These are phyloP conservation scores for Tetramorium parvispinum DNA, from an alignment of 1,140 invertebrate genomes.

Conservation along the genomic window DNA sequence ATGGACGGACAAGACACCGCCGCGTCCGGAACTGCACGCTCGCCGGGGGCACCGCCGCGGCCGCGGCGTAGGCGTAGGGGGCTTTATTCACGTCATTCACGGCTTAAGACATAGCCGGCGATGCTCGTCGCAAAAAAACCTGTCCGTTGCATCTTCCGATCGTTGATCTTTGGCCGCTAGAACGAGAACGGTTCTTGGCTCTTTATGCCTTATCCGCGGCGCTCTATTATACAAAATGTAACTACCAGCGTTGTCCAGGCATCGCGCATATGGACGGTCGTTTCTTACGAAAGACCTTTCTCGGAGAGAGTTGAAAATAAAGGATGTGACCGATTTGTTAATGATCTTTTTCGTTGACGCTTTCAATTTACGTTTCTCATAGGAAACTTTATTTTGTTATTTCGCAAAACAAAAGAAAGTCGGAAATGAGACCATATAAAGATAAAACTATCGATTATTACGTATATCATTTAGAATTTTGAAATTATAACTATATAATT, in stretches of 20 bases:
- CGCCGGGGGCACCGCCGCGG: background rate
- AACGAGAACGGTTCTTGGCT: slow-evolving; percentile 26
- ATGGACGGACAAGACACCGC: slow-evolving; percentile 30
- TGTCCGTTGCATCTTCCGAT: slow-evolving; percentile 27
- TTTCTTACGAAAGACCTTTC: background rate
- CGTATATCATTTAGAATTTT: background rate
- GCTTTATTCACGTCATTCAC: slow-evolving; percentile 60
- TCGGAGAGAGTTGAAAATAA: background rate
- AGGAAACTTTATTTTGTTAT: background rate
- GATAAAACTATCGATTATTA: background rate
- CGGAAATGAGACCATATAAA: background rate
- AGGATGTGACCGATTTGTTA: background rate
- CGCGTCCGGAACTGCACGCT: slow-evolving; percentile 30
- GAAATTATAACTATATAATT: background rate
- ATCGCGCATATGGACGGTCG: background rate
- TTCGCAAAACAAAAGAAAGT: background rate
- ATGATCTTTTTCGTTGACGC: background rate
- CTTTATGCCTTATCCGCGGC: background rate
- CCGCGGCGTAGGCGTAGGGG: slow-evolving; percentile 55
- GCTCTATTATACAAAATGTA: slow-evolving; percentile 12
- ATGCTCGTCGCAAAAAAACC: background rate
- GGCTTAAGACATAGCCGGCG: slow-evolving; percentile 3
- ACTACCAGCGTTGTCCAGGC: background rate
- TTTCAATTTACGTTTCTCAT: background rate
- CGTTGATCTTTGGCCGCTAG: slow-evolving; percentile 54